Conservation (phyloP, 2,113 vertebrate genomes). For the Cochlearius cochlearius region DNA sequence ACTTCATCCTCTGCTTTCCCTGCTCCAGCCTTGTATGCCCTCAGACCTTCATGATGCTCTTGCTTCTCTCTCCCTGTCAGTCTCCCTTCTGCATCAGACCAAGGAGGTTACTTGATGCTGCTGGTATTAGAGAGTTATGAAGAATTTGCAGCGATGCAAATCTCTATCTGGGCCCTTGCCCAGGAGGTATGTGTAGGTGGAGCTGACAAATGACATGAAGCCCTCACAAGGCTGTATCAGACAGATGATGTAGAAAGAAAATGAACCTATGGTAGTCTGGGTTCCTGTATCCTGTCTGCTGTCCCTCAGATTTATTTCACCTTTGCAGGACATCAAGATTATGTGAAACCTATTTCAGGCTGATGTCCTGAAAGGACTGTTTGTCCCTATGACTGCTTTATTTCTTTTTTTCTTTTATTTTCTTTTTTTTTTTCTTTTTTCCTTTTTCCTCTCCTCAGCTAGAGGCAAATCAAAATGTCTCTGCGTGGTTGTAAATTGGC, state of each 20-base stretch:
- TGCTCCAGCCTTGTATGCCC: accelerated
- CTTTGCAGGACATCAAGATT: not conserved
- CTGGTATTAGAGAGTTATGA: not conserved
- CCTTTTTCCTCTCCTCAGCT: not conserved
- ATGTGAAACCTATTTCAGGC: not conserved
- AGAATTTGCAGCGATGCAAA: not conserved
- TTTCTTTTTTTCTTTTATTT: not conserved
- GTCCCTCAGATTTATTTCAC: not conserved
- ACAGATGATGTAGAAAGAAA: not conserved
- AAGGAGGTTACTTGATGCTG: not conserved
- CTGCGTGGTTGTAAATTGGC: not conserved
- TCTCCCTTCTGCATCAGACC: not conserved
- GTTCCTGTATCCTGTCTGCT: not conserved
- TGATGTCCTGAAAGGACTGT: not conserved
- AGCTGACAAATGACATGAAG: not conserved
- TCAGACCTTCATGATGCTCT: not conserved
- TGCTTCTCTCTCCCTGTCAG: not conserved
- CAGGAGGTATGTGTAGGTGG: not conserved
- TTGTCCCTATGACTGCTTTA: not conserved
- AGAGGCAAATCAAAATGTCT: not conserved
- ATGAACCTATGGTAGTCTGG: not conserved
- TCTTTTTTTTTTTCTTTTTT: too few relatives aligned
- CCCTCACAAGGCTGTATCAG: not conserved
- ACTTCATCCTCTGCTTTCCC: not conserved
- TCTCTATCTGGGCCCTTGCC: not conserved